Base-by-base conservation (phyloP, 2,797 vertebrate genomes). In the Acanthurus lineatus region DNA sequence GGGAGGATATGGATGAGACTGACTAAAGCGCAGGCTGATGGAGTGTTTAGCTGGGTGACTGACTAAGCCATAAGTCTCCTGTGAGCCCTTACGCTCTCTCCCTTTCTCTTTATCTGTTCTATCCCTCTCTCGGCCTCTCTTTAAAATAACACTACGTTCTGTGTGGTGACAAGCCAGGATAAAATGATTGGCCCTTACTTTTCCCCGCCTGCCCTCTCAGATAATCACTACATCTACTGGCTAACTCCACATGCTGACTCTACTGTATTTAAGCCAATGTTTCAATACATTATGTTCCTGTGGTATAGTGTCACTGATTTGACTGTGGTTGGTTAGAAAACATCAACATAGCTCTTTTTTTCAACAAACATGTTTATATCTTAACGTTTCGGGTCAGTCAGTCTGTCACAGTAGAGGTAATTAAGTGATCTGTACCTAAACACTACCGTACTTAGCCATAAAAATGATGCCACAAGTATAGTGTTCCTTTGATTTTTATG, bases 151-250 rank as follows among this genome's bases (percentile, higher is more conserved):
- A 86, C 84, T 89, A 80, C 81, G 87, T 91, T 88, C 85, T 78
- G 63, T 76, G 84, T 67, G 64, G 87, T 91, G 94, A 95, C 89
- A 92, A 89, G 87, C 62, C 72, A 10, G 75, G 73, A 90, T 91
- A 74, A 94, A 95, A 95, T 95, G 91, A 95, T 94, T 93, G 93
- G 92, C 86, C 79, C 87, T 93, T 93, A 89, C 87, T 92, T 94
- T 91, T 89, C 87, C 69, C 82, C 56, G 65, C 87, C 88, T 89
- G 84, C 88, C 87, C 89, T 87, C 88, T 85, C 71, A 87, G 92
- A 90, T 91, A 90, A 94, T 94, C 86, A 88, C 84, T 79, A 83
- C 87, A 78, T 87, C 86, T 81, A 89, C 87, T 77, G 86, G 84
- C 83, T 84, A 66, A 85, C 87, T 82, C 83, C 63, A 85, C 83